Base-by-base conservation (phyloP, 2,797 vertebrate genomes). In the Coracias cyanogaster region DNA sequence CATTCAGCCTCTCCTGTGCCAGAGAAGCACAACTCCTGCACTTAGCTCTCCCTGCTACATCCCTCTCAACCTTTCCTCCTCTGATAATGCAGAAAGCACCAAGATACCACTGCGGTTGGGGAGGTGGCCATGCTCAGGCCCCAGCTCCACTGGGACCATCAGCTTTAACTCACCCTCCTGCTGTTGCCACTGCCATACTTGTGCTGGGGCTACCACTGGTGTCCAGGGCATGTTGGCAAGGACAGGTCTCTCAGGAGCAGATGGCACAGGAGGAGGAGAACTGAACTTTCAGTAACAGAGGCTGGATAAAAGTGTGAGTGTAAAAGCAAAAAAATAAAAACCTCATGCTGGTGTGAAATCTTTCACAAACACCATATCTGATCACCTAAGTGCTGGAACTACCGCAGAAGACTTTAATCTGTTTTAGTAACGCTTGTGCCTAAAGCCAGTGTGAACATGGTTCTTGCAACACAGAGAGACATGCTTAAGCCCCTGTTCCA, bases 51-150 rank as follows among this genome's bases (percentile, higher is more conserved):
- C 43, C 51, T 66, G 41, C 22, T 55, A 9, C 54, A 8, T 20
- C 29, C 35, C 26, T 65, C 49, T 80, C 69, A 79, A 24, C 20
- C 37, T 55, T 48, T 46, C 4, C 60, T 87, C 31, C 31, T 62
- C n/a, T 9, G 8, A 12, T 64, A 71, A 5, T 1, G 0, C 13
- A 48, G 48, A 16, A 79, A 69, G 45, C 37, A 39, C 3, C 2
- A 12, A 22, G 21, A 58, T 25, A 64, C 2, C 9, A 5, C 37
- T 67, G 33, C 1, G 18, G 37, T 25, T 0, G 10, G 22, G 6
- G 24, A 11, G 19, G 8, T 6, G 13, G 28, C 12, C 13, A 6
- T 16, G 19, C 33, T 69, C 37, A 54, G 41, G 28, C 41, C 29
- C 46, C 2, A 1, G 49, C 8, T 73, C 18, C 51, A 0, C 31